phyloP scores from a whole-genome alignment of 2,888 invertebrate species.

The Nephrocerus scutellatus region DNA sequence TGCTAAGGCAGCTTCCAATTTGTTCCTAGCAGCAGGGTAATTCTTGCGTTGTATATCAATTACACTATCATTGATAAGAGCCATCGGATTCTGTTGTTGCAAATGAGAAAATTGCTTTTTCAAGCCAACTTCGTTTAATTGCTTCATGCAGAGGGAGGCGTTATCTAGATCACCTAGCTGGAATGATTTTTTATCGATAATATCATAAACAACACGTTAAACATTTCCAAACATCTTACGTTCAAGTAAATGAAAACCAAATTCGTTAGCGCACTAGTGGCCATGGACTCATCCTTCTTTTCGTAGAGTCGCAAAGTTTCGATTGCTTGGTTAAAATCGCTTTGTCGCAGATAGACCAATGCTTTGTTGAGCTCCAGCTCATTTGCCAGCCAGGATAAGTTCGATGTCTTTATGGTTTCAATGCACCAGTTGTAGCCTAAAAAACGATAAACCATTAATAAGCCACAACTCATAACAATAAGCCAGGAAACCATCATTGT shows the following conservation, averaged over 20 bases:
- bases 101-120: too few species aligned
- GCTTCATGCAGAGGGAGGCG: constrained; percentile 68
- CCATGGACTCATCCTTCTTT: constrained; percentile 75
- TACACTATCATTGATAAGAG: constrained; percentile 79
- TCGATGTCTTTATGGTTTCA: constrained; percentile 86
- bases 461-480: constrained; percentile 8
- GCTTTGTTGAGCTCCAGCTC: constrained; percentile 90
- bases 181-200: too few species aligned
- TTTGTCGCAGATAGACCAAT: constrained; percentile 73
- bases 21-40: constrained; percentile 62
- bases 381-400: constrained; percentile 71
- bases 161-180: constrained; percentile 73
- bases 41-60: constrained; percentile 65
- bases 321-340: constrained; percentile 71
- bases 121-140: constrained; percentile 62
- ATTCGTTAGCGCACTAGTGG: constrained; percentile 78
- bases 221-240: too few species aligned
- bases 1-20: constrained; percentile 67
- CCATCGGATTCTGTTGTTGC: constrained; percentile 66
- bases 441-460: constrained; percentile 3
- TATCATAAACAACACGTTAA: too few species aligned
- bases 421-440: constrained; percentile 75
- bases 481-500: constrained; percentile 53
- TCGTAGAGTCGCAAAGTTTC: constrained; percentile 80
- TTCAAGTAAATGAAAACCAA: constrained; percentile 67